Percentiles rank a stretch among this genome's conserved stretches.
Evolutionary conservation across 2,797 vertebrate species (phyloP).

Genomic region (Caiman crocodilus): DNA sequence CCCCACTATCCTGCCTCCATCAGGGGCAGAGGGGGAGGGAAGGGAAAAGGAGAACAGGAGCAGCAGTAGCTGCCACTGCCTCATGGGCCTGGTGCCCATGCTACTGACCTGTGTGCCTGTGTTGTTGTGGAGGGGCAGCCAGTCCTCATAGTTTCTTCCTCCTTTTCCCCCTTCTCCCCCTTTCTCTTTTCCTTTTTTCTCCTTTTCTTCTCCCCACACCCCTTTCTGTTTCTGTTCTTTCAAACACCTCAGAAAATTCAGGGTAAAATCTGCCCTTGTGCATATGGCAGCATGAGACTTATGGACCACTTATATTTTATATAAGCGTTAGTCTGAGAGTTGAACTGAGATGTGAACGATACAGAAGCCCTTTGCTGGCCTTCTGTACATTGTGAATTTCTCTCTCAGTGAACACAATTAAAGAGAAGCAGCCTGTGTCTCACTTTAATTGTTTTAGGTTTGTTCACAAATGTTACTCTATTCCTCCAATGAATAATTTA

Average conservation of each 20-base stretch:
- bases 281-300: not conserved
- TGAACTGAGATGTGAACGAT: not conserved
- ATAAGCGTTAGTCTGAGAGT: not conserved
- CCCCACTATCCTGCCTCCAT: too few species aligned
- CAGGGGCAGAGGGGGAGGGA: too few species aligned
- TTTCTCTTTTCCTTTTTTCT: too few species aligned
- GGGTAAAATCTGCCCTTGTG: not conserved
- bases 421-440: slow-evolving; percentile 16
- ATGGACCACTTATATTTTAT: not conserved
- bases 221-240: too few species aligned
- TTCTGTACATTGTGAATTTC: not conserved
- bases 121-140: too few species aligned
- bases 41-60: too few species aligned
- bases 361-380: not conserved
- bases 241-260: not conserved
- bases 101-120: too few species aligned
- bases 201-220: too few species aligned
- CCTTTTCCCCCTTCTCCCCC: too few species aligned
- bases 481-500: slow-evolving; percentile 35
- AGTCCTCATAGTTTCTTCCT: too few species aligned
- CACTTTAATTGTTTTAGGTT: slow-evolving; percentile 11
- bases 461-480: slow-evolving; percentile 27
- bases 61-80: too few species aligned
- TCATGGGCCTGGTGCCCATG: too few species aligned
- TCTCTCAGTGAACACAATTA: not conserved